These are phyloP conservation scores for Drosophila macrospina DNA, from an alignment of 2,888 invertebrate species.

Conservation along the genomic window DNA sequence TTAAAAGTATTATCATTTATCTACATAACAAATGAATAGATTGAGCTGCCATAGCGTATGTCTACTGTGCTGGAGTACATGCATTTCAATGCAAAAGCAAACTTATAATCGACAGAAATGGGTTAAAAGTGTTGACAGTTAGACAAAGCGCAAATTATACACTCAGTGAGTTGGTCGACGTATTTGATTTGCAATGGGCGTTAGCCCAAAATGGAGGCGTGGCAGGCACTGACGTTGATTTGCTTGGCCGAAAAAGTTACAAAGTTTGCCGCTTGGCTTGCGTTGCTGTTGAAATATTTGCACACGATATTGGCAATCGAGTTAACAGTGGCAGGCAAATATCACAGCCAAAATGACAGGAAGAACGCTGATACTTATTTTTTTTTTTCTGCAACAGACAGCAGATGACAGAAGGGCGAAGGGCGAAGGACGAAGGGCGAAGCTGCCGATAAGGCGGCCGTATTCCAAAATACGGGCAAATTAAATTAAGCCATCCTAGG, in stretches of 20 bases:
- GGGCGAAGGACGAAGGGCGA: background rate
- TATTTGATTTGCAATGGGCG: slow-evolving; percentile 45
- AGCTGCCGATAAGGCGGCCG: slow-evolving; percentile 44
- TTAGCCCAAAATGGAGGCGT: slow-evolving; percentile 11
- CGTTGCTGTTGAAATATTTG: slow-evolving; percentile 73
- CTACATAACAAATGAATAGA: too few species aligned
- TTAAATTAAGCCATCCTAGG: slow-evolving; percentile 49
- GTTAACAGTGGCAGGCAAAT: slow-evolving; percentile 70
- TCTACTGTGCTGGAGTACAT: slow-evolving; percentile 45
- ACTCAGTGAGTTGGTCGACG: slow-evolving; percentile 36
- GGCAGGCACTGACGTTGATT: slow-evolving; percentile 53
- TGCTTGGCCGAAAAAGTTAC: slow-evolving; percentile 58
- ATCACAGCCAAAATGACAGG: slow-evolving; percentile 40
- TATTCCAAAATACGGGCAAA: slow-evolving; percentile 57
- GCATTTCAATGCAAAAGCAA: slow-evolving; percentile 46
- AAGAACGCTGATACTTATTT: background rate
- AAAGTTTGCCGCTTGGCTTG: slow-evolving; percentile 60
- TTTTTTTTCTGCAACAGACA: too few species aligned
- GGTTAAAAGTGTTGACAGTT: slow-evolving; percentile 79
- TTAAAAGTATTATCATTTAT: too few species aligned
- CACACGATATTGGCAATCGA: slow-evolving; percentile 76
- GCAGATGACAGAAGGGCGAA: background rate
- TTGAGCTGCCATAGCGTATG: background rate
- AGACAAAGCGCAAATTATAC: slow-evolving; percentile 77
- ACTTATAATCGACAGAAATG: slow-evolving; percentile 70